Conservation (phyloP, 1,140 invertebrate genomes). For the Brachionus rotundiformis region DNA sequence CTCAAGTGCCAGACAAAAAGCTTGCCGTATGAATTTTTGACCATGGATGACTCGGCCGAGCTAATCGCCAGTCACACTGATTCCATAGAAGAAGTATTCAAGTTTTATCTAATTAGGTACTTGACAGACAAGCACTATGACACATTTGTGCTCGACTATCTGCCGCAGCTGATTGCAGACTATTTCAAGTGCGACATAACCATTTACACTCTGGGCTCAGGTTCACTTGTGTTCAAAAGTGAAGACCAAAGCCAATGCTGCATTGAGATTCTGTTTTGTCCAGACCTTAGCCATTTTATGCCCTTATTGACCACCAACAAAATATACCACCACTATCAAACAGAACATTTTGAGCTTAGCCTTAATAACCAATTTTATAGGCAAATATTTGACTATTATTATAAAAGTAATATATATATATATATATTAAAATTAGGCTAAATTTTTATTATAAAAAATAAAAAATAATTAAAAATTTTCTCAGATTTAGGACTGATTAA, state of each 20-base stretch:
- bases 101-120: slow-evolving; percentile 15
- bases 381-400: background rate
- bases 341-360: background rate
- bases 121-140: background rate
- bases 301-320: background rate
- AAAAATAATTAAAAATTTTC: background rate
- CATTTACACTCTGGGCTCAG: background rate
- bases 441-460: background rate
- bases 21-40: background rate
- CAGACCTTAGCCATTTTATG: slow-evolving; percentile 7
- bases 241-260: background rate
- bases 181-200: background rate
- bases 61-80: background rate
- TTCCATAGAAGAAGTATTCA: background rate
- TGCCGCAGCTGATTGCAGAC: background rate
- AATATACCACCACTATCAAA: background rate
- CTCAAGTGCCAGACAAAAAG: background rate
- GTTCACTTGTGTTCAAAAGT: background rate
- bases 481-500: background rate
- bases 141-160: slow-evolving; percentile 20
- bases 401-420: no score
- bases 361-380: background rate
- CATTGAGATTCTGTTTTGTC: background rate
- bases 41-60: background rate
- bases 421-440: background rate